Evolutionary conservation across 2,888 invertebrate species (phyloP).

Genomic region (Leptopterna dolabrata): DNA sequence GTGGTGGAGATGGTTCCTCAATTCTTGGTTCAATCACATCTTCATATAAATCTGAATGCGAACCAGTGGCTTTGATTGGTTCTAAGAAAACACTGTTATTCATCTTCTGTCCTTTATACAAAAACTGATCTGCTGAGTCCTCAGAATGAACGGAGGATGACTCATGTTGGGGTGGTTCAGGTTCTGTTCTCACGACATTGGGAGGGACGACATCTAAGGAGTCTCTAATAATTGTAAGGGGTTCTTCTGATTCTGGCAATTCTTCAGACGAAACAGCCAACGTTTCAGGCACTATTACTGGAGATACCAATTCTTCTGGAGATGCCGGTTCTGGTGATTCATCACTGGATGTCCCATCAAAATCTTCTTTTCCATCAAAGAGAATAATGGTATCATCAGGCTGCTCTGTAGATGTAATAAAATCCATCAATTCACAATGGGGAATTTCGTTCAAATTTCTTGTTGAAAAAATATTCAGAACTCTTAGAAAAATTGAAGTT

Average conservation of each 20-base stretch:
- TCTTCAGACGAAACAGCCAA: background rate
- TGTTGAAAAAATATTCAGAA: no score
- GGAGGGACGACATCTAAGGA: background rate
- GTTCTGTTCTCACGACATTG: background rate
- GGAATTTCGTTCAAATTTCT: no score
- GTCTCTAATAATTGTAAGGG: background rate
- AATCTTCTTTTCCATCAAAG: constrained; percentile 17
- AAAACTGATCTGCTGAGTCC: background rate
- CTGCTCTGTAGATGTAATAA: background rate
- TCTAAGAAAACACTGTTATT: constrained; percentile 11
- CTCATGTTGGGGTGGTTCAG: background rate
- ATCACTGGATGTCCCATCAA: background rate
- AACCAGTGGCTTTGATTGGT: background rate
- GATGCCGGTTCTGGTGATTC: background rate
- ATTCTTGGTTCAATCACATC: background rate
- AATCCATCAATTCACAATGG: no score
- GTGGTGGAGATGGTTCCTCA: background rate
- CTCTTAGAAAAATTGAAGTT: no score
- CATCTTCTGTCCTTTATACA: background rate
- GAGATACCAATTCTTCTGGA: background rate
- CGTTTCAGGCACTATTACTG: background rate
- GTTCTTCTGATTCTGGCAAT: background rate
- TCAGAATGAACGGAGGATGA: background rate
- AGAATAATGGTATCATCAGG: background rate
- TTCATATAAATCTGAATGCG: background rate